These are phyloP conservation scores for Gymnobelideus leadbeateri DNA, from an alignment of 2,113 vertebrate genomes.

Conservation along the genomic window DNA sequence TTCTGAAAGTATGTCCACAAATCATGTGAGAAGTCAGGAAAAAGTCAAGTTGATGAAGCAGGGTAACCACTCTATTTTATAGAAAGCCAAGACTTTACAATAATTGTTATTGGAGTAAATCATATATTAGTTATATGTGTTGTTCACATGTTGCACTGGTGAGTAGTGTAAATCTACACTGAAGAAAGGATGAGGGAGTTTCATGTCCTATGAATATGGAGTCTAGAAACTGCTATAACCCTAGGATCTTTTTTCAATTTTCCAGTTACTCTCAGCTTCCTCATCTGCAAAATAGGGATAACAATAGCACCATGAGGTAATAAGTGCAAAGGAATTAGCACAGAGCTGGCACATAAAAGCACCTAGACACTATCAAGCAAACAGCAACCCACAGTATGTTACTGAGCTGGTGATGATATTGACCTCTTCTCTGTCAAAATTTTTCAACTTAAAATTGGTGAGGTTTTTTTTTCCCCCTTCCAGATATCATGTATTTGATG, in stretches of 20 bases:
- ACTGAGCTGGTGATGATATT: background rate
- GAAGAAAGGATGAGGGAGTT: background rate
- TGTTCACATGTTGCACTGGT: constrained; percentile 26
- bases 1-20: background rate
- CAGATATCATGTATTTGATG: background rate
- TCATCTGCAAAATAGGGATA: background rate
- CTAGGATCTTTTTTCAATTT: constrained; percentile 14
- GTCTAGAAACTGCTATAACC: background rate
- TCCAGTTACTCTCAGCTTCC: background rate
- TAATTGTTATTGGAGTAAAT: background rate
- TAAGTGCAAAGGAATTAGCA: background rate
- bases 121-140: constrained; percentile 23
- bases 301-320: background rate
- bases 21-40: background rate
- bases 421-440: background rate
- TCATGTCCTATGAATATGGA: background rate
- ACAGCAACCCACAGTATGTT: background rate
- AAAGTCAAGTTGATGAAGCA: background rate
- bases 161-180: constrained; percentile 6
- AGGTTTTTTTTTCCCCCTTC: background rate
- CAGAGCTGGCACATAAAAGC: background rate
- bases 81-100: background rate
- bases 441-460: background rate
- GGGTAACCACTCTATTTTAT: background rate
- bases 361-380: background rate